Evolutionary conservation across 2,113 vertebrate genomes (phyloP).

Genomic region (Corythaixoides concolor): DNA sequence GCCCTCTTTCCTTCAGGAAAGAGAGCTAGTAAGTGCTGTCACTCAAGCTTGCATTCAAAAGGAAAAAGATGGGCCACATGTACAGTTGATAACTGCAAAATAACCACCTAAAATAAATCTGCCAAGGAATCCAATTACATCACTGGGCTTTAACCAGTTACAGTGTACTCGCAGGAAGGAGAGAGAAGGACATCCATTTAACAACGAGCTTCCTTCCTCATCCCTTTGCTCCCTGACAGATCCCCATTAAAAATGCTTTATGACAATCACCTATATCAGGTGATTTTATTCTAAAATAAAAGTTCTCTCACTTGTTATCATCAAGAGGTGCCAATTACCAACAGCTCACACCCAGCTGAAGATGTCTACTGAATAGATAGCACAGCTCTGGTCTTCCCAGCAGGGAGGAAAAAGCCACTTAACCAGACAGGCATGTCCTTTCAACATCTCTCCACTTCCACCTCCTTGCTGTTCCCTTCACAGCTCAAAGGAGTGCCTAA

Average conservation of each 20-base stretch:
- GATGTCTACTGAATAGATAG: background rate
- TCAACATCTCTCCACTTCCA: slow-evolving; percentile 6
- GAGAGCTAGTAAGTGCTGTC: background rate
- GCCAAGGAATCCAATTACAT: background rate
- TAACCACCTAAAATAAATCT: slow-evolving; percentile 23
- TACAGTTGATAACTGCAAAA: background rate
- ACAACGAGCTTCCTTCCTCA: slow-evolving; percentile 6
- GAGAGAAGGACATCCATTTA: background rate
- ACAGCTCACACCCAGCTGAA: background rate
- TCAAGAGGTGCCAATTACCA: background rate
- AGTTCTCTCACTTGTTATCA: background rate
- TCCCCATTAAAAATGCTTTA: background rate
- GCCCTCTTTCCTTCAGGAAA: background rate
- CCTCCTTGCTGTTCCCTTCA: background rate
- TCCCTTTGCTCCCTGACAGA: background rate
- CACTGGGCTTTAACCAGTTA: background rate
- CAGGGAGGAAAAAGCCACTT: slow-evolving; percentile 22
- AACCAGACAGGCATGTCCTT: slow-evolving; percentile 9
- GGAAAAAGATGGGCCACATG: background rate
- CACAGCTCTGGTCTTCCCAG: background rate
- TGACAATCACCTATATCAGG: background rate
- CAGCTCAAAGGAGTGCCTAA: background rate
- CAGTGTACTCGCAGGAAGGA: background rate
- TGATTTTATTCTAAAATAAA: background rate
- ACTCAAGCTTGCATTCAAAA: background rate